Evolutionary conservation across 1,140 invertebrate genomes (phyloP).

Genomic region (Pectinophora gossypiella): DNA sequence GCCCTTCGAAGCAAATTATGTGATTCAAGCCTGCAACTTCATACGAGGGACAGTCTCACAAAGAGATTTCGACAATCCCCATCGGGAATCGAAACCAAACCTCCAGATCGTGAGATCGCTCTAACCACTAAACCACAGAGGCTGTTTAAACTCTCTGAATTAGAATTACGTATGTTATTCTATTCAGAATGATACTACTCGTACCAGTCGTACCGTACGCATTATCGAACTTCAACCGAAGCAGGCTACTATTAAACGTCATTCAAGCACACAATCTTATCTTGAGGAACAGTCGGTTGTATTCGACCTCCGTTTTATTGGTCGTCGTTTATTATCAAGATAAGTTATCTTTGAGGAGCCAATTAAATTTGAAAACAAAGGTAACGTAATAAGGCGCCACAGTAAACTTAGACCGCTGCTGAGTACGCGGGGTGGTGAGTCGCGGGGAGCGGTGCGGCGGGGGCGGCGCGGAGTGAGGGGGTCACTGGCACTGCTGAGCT

Average conservation of each 20-base stretch:
- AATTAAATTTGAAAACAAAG: constrained; percentile 76
- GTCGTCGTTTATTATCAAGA: constrained; percentile 73
- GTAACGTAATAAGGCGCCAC: constrained; percentile 72
- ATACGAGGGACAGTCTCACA: too few relatives aligned
- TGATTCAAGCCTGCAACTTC: too few relatives aligned
- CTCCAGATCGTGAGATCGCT: too few relatives aligned
- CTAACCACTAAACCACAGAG: too few relatives aligned
- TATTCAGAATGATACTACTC: too few relatives aligned
- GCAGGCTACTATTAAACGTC: constrained; percentile 58
- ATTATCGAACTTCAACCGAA: too few relatives aligned
- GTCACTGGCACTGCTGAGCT: constrained; percentile 33
- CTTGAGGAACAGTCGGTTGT: constrained; percentile 53
- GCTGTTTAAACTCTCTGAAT: too few relatives aligned
- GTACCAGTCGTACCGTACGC: too few relatives aligned
- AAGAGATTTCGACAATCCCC: too few relatives aligned
- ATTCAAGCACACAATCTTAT: constrained; percentile 55
- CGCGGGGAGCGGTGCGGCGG: constrained; percentile 8
- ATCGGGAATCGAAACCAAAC: too few relatives aligned
- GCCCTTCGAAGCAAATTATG: too few relatives aligned
- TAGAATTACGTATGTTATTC: too few relatives aligned
- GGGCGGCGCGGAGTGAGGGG: constrained; percentile 19
- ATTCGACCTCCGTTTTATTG: constrained; percentile 65
- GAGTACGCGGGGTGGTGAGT: constrained; percentile 7
- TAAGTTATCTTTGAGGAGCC: constrained; percentile 69
- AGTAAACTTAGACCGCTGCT: constrained; percentile 28